Conservation (phyloP, 1,140 invertebrate genomes). For the Drosophila sp. region DNA sequence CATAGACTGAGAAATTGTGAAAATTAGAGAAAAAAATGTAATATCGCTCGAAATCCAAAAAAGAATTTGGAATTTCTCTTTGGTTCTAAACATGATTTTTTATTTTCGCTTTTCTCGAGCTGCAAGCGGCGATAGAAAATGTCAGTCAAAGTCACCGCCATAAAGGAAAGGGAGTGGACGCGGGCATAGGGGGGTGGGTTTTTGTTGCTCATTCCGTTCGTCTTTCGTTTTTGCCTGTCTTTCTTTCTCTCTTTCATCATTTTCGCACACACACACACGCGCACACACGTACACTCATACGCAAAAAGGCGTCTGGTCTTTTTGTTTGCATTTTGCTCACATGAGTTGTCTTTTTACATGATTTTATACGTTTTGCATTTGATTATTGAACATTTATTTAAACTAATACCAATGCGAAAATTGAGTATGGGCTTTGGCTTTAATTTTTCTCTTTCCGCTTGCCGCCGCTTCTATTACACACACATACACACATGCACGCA, state of each 20-base stretch:
- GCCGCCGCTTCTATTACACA: constrained; percentile 43
- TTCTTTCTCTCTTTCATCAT: constrained; percentile 45
- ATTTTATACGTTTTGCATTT: constrained; percentile 52
- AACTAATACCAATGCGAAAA: constrained; percentile 58
- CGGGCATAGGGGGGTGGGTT: constrained; percentile 40
- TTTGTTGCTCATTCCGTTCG: constrained; percentile 57
- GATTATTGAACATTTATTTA: constrained; percentile 50
- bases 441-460: constrained; percentile 43
- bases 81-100: constrained; percentile 57
- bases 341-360: constrained; percentile 61
- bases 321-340: constrained; percentile 68
- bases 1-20: constrained; percentile 55
- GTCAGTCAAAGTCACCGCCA: constrained; percentile 66
- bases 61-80: constrained; percentile 20
- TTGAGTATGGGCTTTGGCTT: constrained; percentile 49
- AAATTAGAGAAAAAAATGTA: constrained; percentile 48
- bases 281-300: constrained; percentile 28
- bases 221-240: constrained; percentile 47
- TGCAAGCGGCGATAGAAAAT: constrained; percentile 46
- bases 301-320: constrained; percentile 62
- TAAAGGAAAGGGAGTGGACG: constrained; percentile 45
- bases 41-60: constrained; percentile 8
- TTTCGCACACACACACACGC: constrained; percentile 43
- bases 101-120: constrained; percentile 36
- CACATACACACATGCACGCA: constrained; percentile 17